phyloP scores from a whole-genome alignment of 2,797 vertebrate species.

The Octomys mimax region DNA sequence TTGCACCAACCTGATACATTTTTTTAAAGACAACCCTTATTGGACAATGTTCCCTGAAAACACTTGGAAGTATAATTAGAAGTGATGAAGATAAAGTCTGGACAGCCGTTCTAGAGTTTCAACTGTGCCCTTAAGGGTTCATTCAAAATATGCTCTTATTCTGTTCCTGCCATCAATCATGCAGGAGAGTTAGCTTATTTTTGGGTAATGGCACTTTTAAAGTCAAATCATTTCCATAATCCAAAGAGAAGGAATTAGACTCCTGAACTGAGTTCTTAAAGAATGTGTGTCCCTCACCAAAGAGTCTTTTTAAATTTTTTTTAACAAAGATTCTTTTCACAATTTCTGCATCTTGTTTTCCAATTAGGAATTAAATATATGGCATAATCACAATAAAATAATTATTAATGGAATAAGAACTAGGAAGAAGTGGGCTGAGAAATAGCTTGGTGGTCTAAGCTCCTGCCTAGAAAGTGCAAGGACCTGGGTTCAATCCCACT shows the following conservation, averaged over 20 bases:
- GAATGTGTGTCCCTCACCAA: not conserved
- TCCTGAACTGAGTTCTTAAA: constrained; percentile 78
- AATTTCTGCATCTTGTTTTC: constrained; percentile 73
- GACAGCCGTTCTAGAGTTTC: constrained; percentile 76
- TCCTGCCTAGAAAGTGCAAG: too few relatives aligned
- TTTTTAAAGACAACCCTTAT: constrained; percentile 51
- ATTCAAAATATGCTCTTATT: constrained; percentile 86
- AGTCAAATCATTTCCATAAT: constrained; percentile 87
- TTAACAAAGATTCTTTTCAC: not conserved
- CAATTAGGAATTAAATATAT: constrained; percentile 77
- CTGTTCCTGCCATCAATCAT: constrained; percentile 81
- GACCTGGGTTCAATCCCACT: too few relatives aligned
- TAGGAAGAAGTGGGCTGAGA: constrained; percentile 48
- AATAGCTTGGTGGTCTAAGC: too few relatives aligned
- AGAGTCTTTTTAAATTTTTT: not conserved
- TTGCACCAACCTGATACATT: constrained; percentile 61
- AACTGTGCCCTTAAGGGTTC: constrained; percentile 81
- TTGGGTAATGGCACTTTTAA: constrained; percentile 88
- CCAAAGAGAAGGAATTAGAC: constrained; percentile 85
- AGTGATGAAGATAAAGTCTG: constrained; percentile 81
- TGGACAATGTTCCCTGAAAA: constrained; percentile 57
- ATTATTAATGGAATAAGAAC: constrained; percentile 82
- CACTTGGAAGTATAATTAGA: constrained; percentile 75
- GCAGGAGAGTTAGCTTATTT: constrained; percentile 86
- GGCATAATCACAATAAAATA: constrained; percentile 81